Percentiles rank a stretch among this genome's conserved stretches.
These are phyloP conservation scores for Eudasyphora cyanicolor DNA, from an alignment of 2,888 invertebrate species.

Conservation along the genomic window DNA sequence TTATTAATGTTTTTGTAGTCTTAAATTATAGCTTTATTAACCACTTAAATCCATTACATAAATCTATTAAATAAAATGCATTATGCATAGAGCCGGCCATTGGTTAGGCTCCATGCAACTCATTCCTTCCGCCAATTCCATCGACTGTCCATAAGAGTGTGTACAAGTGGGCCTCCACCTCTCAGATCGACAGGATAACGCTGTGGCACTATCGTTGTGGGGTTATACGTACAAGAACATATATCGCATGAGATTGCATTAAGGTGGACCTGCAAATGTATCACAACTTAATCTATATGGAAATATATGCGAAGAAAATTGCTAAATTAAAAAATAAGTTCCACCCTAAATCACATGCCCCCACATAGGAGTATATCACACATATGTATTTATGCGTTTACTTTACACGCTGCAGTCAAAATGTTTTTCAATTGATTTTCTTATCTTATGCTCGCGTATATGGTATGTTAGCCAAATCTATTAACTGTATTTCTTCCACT, in stretches of 20 bases:
- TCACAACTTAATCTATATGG: no score
- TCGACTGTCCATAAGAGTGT: background rate
- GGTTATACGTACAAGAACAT: no score
- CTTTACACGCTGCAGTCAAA: background rate
- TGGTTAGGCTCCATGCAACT: background rate
- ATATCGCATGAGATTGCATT: background rate
- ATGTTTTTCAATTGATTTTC: conserved; percentile 12
- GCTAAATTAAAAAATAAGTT: no score
- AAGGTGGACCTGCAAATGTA: background rate
- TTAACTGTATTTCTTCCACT: conserved; percentile 10
- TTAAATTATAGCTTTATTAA: conserved; percentile 59
- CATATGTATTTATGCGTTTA: background rate
- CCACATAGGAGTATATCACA: no score
- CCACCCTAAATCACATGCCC: no score
- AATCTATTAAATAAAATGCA: conserved; percentile 55
- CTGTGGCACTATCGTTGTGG: background rate
- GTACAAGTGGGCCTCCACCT: background rate
- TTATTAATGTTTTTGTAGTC: conserved; percentile 48
- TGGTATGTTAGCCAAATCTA: conserved; percentile 19
- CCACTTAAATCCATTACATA: conserved; percentile 62
- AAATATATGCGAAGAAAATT: background rate
- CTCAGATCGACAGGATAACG: background rate
- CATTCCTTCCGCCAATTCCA: background rate
- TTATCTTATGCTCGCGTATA: background rate
- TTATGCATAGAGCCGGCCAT: background rate